Evolutionary conservation across 2,797 vertebrate species (phyloP).

Genomic region (Lutjanus argentimaculatus): DNA sequence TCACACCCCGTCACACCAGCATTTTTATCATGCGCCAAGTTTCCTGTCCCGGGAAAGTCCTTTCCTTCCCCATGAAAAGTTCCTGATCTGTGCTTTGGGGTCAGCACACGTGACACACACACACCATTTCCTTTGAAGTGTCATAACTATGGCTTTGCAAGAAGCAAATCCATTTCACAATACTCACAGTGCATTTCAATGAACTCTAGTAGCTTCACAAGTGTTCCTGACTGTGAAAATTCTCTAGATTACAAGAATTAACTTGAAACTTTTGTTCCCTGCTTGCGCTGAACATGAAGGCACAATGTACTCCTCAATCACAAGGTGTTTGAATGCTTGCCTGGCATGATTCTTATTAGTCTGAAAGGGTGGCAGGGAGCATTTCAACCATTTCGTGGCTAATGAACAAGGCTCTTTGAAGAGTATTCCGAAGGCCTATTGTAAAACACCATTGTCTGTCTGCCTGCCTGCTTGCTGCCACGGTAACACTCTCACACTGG

Average conservation of each 20-base stretch:
- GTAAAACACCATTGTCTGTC: constrained; percentile 79
- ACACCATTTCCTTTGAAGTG: background rate
- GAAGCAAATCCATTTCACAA: constrained; percentile 9
- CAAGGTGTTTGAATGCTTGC: constrained; percentile 35
- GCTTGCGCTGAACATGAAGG: constrained; percentile 14
- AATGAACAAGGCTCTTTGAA: constrained; percentile 72
- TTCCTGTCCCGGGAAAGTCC: constrained; percentile 77
- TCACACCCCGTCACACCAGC: constrained; percentile 9
- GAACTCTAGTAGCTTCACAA: constrained; percentile 17
- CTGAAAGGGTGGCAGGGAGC: constrained; percentile 42
- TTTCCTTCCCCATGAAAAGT: constrained; percentile 74
- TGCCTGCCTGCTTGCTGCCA: constrained; percentile 75
- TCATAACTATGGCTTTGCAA: background rate
- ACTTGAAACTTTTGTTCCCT: constrained; percentile 34
- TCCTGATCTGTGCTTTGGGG: constrained; percentile 18
- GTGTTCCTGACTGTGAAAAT: constrained; percentile 34
- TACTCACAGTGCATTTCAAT: constrained; percentile 29
- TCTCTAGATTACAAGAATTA: constrained; percentile 30
- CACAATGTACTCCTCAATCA: constrained; percentile 27
- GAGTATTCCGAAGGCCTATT: constrained; percentile 68
- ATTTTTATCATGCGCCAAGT: constrained; percentile 55
- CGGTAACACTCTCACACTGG: constrained; percentile 80
- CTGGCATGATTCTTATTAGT: constrained; percentile 31
- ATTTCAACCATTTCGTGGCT: constrained; percentile 58
- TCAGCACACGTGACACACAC: background rate